A percentile compares a stretch with the other conserved stretches of the same genome.
Evolutionary conservation across 2,797 vertebrate species (phyloP).

Genomic region (Sus cebifrons): DNA sequence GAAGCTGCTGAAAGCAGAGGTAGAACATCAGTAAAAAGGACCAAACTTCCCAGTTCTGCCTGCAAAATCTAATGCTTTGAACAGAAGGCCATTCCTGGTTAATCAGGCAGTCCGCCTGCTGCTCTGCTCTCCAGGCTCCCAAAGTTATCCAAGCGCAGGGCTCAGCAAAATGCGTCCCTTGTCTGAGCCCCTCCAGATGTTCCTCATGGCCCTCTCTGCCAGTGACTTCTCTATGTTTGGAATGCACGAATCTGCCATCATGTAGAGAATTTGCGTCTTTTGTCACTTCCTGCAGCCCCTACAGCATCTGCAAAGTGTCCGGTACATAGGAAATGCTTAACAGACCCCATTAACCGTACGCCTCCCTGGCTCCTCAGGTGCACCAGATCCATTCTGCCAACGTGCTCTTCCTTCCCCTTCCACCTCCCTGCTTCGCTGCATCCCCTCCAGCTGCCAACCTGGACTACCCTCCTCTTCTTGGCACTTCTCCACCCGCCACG

Average conservation of each 20-base stretch:
- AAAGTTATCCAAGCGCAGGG: neutral
- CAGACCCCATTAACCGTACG: rapidly evolving
- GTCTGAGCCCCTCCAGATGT: neutral
- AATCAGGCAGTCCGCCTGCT: neutral
- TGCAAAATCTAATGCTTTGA: neutral
- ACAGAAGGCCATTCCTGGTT: neutral
- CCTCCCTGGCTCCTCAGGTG: neutral
- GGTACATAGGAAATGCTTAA: neutral
- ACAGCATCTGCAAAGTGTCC: neutral
- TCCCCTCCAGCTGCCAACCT: no score
- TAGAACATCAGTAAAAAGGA: neutral
- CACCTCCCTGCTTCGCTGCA: neutral
- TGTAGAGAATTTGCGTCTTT: neutral
- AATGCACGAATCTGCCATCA: neutral
- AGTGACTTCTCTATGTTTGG: neutral
- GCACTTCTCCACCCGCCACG: neutral
- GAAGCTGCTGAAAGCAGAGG: neutral
- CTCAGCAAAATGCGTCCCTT: neutral
- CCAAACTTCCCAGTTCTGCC: neutral
- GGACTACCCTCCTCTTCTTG: neutral
- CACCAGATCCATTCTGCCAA: neutral
- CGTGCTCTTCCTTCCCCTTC: neutral
- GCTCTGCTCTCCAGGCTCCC: neutral
- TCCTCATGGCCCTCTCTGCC: neutral
- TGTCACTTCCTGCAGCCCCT: neutral